These are phyloP conservation scores for Mercenaria mercenaria DNA, from an alignment of 1,140 invertebrate genomes.

Conservation along the genomic window DNA sequence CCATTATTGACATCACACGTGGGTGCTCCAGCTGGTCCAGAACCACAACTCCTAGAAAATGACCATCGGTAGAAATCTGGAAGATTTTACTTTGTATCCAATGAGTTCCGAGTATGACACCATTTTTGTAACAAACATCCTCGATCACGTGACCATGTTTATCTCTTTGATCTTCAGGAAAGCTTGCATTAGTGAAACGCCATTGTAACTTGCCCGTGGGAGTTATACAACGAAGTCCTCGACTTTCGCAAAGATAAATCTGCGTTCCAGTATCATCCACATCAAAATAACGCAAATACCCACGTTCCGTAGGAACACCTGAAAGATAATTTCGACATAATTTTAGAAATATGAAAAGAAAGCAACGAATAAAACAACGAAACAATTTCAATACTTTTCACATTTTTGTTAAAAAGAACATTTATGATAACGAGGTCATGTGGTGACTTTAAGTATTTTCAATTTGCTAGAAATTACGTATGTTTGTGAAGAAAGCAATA, in stretches of 20 bases:
- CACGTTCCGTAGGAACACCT: no score
- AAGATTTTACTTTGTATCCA: constrained; percentile 13
- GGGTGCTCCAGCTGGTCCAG: not conserved
- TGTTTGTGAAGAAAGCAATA: no score
- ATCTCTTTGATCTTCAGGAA: not conserved
- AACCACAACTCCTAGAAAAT: not conserved
- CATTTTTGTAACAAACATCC: not conserved
- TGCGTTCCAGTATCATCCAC: constrained; percentile 10
- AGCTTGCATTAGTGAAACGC: not conserved
- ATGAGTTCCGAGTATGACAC: not conserved
- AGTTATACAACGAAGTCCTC: not conserved
- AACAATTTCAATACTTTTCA: no score
- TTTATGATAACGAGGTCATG: no score
- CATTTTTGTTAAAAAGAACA: no score
- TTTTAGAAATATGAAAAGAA: no score
- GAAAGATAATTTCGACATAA: no score
- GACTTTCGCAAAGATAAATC: constrained; percentile 2
- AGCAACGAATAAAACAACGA: no score
- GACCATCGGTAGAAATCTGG: not conserved
- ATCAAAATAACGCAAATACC: constrained; percentile 34
- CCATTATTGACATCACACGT: not conserved
- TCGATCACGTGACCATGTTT: constrained; percentile 14
- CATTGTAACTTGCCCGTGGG: not conserved
- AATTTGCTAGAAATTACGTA: no score
- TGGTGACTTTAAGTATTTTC: no score